Evolutionary conservation across 1,140 invertebrate species (phyloP).

Genomic region (Euglossa dilemma): DNA sequence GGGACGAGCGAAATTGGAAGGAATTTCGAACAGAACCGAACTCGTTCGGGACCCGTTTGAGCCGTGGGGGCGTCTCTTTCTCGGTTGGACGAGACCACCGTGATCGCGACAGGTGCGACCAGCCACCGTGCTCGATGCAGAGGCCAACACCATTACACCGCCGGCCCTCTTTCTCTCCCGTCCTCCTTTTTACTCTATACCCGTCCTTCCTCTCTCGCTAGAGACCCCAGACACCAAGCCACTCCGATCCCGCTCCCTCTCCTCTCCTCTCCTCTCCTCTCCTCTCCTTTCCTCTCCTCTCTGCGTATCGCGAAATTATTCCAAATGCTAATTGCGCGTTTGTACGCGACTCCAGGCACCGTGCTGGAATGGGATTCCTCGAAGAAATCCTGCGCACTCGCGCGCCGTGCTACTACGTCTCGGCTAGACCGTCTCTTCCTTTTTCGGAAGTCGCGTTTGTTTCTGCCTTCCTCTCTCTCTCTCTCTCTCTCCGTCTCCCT

Average conservation of each 20-base stretch:
- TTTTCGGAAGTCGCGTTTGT: neutral
- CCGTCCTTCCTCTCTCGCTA: conserved; percentile 45
- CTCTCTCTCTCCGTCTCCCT: no score
- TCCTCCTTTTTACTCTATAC: conserved; percentile 42
- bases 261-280: no score
- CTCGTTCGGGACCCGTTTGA: conserved; percentile 68
- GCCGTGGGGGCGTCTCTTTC: conserved; percentile 74
- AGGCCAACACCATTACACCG: conserved; percentile 76
- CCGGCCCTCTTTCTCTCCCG: conserved; percentile 53
- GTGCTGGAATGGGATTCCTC: neutral
- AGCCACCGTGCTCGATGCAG: conserved; percentile 78
- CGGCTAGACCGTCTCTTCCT: neutral
- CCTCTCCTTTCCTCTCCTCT: neutral
- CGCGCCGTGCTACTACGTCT: neutral
- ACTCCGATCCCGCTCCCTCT: conserved; percentile 55
- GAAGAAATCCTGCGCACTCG: neutral
- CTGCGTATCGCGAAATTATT: conserved; percentile 41
- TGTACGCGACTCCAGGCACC: conserved; percentile 22
- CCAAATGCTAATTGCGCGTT: conserved; percentile 51
- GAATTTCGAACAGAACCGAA: conserved; percentile 66
- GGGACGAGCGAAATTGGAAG: conserved; percentile 61
- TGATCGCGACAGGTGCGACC: conserved; percentile 80
- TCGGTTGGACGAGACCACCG: conserved; percentile 77
- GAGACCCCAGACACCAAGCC: conserved; percentile 44
- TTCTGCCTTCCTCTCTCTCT: neutral